phyloP scores from a whole-genome alignment of 2,888 invertebrate genomes.

The Eupithecia exiguata region DNA sequence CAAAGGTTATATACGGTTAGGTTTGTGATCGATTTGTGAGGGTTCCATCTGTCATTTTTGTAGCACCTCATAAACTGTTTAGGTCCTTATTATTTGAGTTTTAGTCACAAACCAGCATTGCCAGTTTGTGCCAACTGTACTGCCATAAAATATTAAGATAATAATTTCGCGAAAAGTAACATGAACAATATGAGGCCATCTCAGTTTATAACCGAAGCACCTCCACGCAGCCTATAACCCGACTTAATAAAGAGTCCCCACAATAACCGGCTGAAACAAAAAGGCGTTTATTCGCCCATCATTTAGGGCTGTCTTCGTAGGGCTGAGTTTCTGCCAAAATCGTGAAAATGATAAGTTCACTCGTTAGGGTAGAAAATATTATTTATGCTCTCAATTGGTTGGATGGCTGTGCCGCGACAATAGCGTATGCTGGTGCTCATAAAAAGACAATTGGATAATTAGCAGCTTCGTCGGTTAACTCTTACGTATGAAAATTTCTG shows the following conservation, averaged over 20 bases:
- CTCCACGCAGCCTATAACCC: slow-evolving; percentile 41
- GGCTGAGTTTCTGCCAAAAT: neutral
- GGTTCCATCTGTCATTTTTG: neutral
- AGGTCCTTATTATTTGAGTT: neutral
- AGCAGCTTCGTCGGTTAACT: neutral
- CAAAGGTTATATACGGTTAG: too few relatives aligned
- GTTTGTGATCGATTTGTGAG: too few relatives aligned
- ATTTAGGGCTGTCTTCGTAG: slow-evolving; percentile 26
- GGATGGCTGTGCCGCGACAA: neutral
- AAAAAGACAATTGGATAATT: neutral
- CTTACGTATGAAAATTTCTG: neutral
- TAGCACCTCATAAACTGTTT: neutral
- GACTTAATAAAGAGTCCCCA: slow-evolving; percentile 46
- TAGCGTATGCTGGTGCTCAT: neutral
- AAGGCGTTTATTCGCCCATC: slow-evolving; percentile 44
- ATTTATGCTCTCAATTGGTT: neutral
- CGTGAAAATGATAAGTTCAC: neutral
- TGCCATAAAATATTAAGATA: slow-evolving; percentile 15
- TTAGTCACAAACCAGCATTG: neutral
- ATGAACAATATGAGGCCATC: slow-evolving; percentile 37
- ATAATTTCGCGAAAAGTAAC: slow-evolving; percentile 29
- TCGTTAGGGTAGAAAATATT: neutral
- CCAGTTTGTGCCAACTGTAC: slow-evolving; percentile 9
- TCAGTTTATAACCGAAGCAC: slow-evolving; percentile 42
- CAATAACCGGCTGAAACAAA: slow-evolving; percentile 43